Percentiles rank a stretch among this genome's conserved stretches.
These are phyloP conservation scores for Circaetus gallicus DNA, from an alignment of 2,113 vertebrate species.

Conservation along the genomic window DNA sequence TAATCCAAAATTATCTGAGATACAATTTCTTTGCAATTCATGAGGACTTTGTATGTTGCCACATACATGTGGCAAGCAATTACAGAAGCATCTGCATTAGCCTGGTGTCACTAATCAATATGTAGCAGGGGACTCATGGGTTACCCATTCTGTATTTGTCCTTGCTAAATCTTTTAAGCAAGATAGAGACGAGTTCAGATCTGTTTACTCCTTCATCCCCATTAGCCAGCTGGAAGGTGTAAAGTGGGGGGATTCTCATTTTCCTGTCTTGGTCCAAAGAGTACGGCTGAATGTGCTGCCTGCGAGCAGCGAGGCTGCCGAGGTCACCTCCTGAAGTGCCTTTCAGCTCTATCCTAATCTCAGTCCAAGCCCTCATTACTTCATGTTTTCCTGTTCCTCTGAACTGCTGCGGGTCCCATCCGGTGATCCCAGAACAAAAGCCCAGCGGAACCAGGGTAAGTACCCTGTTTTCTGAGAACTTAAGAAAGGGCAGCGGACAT, in stretches of 20 bases:
- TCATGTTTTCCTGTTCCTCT: not conserved
- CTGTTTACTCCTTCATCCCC: not conserved
- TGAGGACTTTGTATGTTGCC: not conserved
- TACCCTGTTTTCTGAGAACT: not conserved
- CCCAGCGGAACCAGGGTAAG: not conserved
- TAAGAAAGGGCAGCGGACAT: not conserved
- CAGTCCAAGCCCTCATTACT: not conserved
- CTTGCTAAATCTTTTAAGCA: not conserved
- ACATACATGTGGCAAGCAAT: not conserved
- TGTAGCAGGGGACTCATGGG: not conserved
- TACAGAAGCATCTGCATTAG: not conserved
- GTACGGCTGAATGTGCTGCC: not conserved
- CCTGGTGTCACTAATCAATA: not conserved
- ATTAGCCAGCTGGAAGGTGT: not conserved
- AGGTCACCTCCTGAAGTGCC: not conserved
- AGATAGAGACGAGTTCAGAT: not conserved
- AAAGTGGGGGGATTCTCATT: not conserved
- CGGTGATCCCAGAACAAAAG: not conserved
- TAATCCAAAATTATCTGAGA: not conserved
- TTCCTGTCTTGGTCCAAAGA: not conserved
- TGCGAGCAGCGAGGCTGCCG: not conserved
- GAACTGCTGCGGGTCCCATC: not conserved
- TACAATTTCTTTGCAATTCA: slow-evolving; percentile 26
- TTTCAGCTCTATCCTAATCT: not conserved
- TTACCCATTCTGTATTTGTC: not conserved